phyloP scores from a whole-genome alignment of 1,140 invertebrate species.

The Cotesia vestalis region DNA sequence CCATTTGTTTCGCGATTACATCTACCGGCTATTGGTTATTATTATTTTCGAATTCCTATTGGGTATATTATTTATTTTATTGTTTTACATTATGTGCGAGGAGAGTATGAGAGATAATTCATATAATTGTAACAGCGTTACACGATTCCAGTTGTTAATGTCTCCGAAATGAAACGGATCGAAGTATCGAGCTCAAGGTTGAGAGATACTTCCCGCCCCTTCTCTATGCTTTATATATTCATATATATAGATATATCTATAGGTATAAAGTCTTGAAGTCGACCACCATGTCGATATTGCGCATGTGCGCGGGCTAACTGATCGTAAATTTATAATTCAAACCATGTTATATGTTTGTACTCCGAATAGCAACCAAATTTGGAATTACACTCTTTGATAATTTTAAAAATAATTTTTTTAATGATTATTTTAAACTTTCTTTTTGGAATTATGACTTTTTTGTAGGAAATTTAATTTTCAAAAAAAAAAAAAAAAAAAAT shows the following conservation, averaged over 20 bases:
- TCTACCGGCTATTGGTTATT: no score
- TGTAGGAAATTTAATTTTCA: no score
- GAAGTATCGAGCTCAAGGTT: slow-evolving; percentile 57
- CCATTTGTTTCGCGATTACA: no score
- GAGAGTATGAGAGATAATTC: not conserved
- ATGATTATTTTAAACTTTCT: no score
- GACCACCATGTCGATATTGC: slow-evolving; percentile 1
- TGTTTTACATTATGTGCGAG: not conserved
- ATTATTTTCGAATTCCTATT: no score
- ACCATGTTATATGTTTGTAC: slow-evolving; percentile 5
- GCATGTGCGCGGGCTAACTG: slow-evolving; percentile 5
- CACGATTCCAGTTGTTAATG: slow-evolving; percentile 41
- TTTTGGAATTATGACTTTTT: no score
- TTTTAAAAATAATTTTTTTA: no score
- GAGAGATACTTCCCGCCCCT: slow-evolving; percentile 22
- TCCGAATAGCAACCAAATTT: not conserved
- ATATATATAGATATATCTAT: slow-evolving; percentile 11
- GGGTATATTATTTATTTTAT: not conserved
- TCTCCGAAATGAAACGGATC: slow-evolving; percentile 58
- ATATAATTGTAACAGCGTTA: not conserved
- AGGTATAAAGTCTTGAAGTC: slow-evolving; percentile 10
- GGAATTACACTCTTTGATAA: no score
- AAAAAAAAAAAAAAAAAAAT: no score
- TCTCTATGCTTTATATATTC: slow-evolving; percentile 3
- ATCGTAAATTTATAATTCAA: slow-evolving; percentile 33